Evolutionary conservation across 2,888 invertebrate genomes (phyloP), one percentile per base, ranked within the genome.

Genomic region (Eupithecia subfuscata): DNA sequence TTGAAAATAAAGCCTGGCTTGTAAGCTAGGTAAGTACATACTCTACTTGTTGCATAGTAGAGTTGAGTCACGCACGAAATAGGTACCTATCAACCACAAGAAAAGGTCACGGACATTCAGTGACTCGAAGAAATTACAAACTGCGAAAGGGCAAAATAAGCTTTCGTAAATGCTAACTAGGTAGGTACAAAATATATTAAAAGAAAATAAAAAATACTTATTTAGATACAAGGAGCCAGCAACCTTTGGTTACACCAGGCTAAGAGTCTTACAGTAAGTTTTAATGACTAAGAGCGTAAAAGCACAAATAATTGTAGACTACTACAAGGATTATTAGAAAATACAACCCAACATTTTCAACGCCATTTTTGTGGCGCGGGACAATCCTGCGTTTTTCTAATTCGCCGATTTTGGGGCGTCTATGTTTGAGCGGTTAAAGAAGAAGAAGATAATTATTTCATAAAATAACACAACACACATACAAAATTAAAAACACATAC

Each of bases 51-150:
- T 70, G 64, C 71, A 63, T 64, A 68, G 40, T 43, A 16, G 67
- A 22, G 68, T 68, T 68, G 43, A 68, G 68, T 67, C 65, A 67
- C 65, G 37, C 64, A 40, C 37, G 60, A 22, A 56, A 22, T 22
- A 56, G 25, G 60, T 60, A 60, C 22, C 9, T 60, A 60, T 3
- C 60, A 9, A 60, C 25, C 60, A 60, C 60, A 60, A 40, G 34
- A 37, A 68, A 68, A 68, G 68, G 68, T 68, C 68, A 68, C 25
- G 68, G 68, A 68, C 68, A 68, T 68, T 22, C 68, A 45, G 43
- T 52, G 25, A 48, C 48, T 52, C 52, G 25, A 22, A 25, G 25
- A 60, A 34, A n/a, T 56, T 37, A 30, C 37, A 16, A 37, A 11
- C 34, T 43, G 40, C 43, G 16, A 40, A 43, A 43, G 43, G 68